Base-by-base conservation (phyloP, 1,140 invertebrate genomes). In the Pseudachorutes palmiensis region DNA sequence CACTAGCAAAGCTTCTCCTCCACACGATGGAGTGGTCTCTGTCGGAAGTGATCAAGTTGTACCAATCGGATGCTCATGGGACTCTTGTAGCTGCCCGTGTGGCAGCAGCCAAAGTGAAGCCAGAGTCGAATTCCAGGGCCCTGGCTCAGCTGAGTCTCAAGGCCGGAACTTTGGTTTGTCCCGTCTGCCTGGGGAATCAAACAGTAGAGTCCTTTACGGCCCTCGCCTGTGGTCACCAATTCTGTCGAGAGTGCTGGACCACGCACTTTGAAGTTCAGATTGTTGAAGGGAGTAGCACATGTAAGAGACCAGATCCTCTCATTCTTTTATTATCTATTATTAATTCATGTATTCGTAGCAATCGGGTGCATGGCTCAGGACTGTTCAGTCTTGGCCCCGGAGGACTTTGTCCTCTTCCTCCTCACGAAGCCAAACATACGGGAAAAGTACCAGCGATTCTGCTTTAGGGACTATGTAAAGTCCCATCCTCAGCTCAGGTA, bases 291-390 rank as follows among this genome's bases (percentile, higher is more conserved):
- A 82, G 85, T 66, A 87, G 86, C 28, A 64, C 36, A 51, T 45
- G 36, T 64, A 49, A 29, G 30, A 2, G 41, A 64, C 26, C 33
- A 55, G 29, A 2, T 63, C 41, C 45, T 49, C 16, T 28, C 30
- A 9, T 55, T 31, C 41, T 12, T 63, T 22, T 63, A 19, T 14
- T 9, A 61, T 16, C 59, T 29, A n/a, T 49, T 67, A 22, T 29
- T 19, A 57, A 48, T 65, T 14, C 32, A 62, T 67, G 58, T 65
- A 28, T 49, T 64, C 73, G 51, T 68, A 83, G 89, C 85, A 66
- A 97, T 98, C 73, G 90, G 92, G 75, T 99, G 97, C 79, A 98
- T 98, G 96, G 91, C 91, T 48, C 87, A 88, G 75, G 88, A 91
- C 58, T 99, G 97, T 80, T 86, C 90, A 76, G 85, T 97, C 1